phyloP scores from a whole-genome alignment of 23 tunicate genomes.

The Diplosoma virens region DNA sequence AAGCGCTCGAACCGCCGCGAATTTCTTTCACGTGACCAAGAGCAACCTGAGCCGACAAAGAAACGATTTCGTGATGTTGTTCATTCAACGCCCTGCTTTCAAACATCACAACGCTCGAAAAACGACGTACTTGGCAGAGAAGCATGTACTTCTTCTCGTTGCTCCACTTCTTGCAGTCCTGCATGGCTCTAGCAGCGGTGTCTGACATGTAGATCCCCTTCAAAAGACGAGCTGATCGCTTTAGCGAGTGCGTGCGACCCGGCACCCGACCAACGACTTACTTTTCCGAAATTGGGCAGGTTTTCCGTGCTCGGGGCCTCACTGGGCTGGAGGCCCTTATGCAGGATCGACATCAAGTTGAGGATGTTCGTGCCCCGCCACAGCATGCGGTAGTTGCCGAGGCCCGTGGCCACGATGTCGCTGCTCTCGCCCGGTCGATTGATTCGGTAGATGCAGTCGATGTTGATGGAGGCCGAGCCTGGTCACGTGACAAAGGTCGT shows the following conservation, averaged over 20 bases:
- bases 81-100: too few species aligned
- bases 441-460: slow-evolving; percentile 73
- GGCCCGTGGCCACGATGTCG: slow-evolving; percentile 56
- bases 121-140: slow-evolving; percentile 81
- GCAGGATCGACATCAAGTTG: slow-evolving; percentile 81
- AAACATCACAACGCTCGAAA: not conserved
- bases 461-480: slow-evolving; percentile 21
- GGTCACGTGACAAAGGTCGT: not conserved
- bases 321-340: slow-evolving; percentile 72
- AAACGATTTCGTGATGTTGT: too few species aligned
- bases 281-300: slow-evolving; percentile 73
- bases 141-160: slow-evolving; percentile 77
- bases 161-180: slow-evolving; percentile 86
- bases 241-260: not conserved
- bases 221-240: not conserved
- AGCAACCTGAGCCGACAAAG: slow-evolving; percentile 81
- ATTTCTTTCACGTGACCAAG: slow-evolving; percentile 78
- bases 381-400: slow-evolving; percentile 81
- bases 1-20: slow-evolving; percentile 23
- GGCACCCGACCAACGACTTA: slow-evolving; percentile 1
- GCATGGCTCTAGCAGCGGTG: slow-evolving; percentile 69
- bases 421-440: slow-evolving; percentile 65
- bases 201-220: slow-evolving; percentile 89
- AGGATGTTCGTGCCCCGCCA: slow-evolving; percentile 95
- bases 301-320: slow-evolving; percentile 67